Base-by-base conservation (phyloP, 1,140 invertebrate genomes). In the Pemphigus obesinymphae region DNA sequence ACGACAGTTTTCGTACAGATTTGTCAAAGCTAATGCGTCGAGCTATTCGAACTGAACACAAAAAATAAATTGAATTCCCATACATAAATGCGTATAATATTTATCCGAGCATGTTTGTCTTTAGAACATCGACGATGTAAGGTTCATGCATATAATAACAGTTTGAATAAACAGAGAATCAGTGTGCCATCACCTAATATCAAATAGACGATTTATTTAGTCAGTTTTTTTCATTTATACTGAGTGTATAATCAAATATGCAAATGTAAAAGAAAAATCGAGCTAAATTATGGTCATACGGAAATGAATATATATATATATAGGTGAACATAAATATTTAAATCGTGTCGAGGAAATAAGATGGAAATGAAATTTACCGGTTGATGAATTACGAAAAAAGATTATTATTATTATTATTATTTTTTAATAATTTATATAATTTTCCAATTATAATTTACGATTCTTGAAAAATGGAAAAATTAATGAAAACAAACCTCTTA, bases 401-500 rank as follows among this genome's bases (percentile, higher is more conserved):
- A 43, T 43, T 70, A 43, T 6, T 40, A 26, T 23, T 70, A 40
- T 26, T n/a, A 40, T n/a, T 11, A 15, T n/a, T 10, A 40, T 40
- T 40, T n/a, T n/a, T n/a, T n/a, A n/a, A n/a, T n/a, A n/a, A n/a
- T n/a, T 40, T 26, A 72, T 43, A 43, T 43, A 72, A 48, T 34
- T 48, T 48, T 20, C 43, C 11, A 23, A 72, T 48, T 72, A 72
- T 72, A 48, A 72, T 48, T 48, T 72, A 72, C 26, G 70, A n/a
- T n/a, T n/a, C n/a, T n/a, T n/a, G n/a, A n/a, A n/a, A n/a, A n/a
- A n/a, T n/a, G n/a, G n/a, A n/a, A n/a, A n/a, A n/a, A n/a, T n/a
- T n/a, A n/a, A n/a, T n/a, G n/a, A n/a, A n/a, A n/a, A n/a, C n/a
- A n/a, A n/a, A 48, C 70, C 26, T 23, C 23, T 70, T 15, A 45